Evolutionary conservation across 2,113 vertebrate species (phyloP).

Genomic region (Cyprinodon tularosa): DNA sequence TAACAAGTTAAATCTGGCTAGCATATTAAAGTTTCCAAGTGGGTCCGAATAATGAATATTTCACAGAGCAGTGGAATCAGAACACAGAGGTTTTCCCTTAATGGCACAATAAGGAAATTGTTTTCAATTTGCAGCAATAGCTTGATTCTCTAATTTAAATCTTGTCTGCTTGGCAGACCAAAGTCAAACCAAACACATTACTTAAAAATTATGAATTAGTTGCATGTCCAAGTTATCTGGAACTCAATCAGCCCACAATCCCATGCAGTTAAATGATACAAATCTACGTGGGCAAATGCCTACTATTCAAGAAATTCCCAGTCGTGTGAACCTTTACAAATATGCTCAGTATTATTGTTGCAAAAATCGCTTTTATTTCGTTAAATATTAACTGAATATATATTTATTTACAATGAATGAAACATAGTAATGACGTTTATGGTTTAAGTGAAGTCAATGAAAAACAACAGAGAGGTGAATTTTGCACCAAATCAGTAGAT

Average conservation of each 20-base stretch:
- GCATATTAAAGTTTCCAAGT: constrained; percentile 23
- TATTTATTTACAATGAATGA: too few species aligned
- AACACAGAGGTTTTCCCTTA: constrained; percentile 17
- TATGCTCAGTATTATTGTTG: neutral
- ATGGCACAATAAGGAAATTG: constrained; percentile 40
- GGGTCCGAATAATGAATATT: constrained; percentile 50
- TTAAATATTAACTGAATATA: neutral
- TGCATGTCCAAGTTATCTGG: neutral
- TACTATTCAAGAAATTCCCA: neutral
- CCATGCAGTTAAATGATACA: neutral
- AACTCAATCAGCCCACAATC: neutral
- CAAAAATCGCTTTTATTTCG: neutral
- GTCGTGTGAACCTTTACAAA: too few species aligned
- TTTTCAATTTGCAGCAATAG: constrained; percentile 53
- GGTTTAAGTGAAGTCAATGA: too few species aligned
- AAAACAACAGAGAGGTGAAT: too few species aligned
- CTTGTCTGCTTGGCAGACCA: constrained; percentile 28
- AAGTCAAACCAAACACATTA: constrained; percentile 35
- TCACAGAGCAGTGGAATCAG: constrained; percentile 36
- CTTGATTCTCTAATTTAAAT: constrained; percentile 62
- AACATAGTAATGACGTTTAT: too few species aligned
- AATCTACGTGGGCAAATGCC: neutral
- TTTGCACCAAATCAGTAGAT: too few species aligned
- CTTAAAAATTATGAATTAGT: neutral
- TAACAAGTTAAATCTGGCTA: constrained; percentile 19